Percentiles rank a stretch among this genome's conserved stretches.
These are phyloP conservation scores for Microplitis mediator DNA, from an alignment of 1,140 invertebrate genomes.

Conservation along the genomic window DNA sequence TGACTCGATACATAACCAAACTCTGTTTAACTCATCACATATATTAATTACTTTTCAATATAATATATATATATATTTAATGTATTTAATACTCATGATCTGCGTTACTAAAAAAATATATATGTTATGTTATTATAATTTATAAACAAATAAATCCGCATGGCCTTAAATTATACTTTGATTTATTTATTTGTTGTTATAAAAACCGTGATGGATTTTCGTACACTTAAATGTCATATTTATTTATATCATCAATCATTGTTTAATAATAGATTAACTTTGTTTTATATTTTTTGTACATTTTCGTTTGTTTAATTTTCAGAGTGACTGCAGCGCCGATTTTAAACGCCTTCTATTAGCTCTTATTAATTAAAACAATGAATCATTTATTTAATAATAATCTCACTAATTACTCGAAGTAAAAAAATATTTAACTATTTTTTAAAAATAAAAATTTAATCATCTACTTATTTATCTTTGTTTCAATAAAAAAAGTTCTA, in stretches of 20 bases:
- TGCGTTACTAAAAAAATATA: background rate
- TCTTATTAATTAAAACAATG: conserved; percentile 54
- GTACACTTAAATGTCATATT: background rate
- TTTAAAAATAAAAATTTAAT: no score
- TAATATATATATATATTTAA: background rate
- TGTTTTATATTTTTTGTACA: conserved; percentile 17
- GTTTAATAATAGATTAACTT: conserved; percentile 10
- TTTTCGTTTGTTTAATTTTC: conserved; percentile 47
- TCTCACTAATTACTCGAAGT: background rate
- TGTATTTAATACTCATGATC: conserved; percentile 18
- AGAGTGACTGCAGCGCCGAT: conserved; percentile 63
- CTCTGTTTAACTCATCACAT: background rate
- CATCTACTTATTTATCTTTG: no score
- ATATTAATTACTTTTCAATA: conserved; percentile 34
- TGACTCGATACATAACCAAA: background rate
- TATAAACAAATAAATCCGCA: no score
- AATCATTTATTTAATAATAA: background rate
- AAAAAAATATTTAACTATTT: no score
- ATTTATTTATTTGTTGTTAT: background rate
- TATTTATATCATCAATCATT: background rate
- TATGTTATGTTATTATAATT: background rate
- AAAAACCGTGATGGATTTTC: conserved; percentile 1
- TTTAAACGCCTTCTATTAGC: conserved; percentile 67
- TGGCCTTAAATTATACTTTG: background rate
- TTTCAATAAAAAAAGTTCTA: no score